Conservation (phyloP, 1,140 invertebrate genomes). For the Penaeus chinensis region DNA sequence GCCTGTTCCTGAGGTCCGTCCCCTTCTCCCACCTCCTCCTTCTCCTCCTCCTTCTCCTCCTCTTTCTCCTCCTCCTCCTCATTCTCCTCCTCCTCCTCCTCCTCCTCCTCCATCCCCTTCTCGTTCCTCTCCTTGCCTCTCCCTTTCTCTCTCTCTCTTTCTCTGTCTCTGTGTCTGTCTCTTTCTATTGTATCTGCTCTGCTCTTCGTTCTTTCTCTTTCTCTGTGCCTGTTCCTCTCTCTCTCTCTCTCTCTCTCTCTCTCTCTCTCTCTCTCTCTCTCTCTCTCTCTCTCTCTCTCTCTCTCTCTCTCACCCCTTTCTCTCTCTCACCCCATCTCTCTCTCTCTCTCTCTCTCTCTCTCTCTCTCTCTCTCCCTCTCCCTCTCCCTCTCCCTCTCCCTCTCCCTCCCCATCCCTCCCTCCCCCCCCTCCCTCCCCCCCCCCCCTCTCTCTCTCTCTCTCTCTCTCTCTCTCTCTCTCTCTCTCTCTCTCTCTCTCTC, state of each 20-base stretch:
- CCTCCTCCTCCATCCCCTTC: neutral
- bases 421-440: constrained; percentile 7
- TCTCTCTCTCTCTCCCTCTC: no score
- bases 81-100: neutral
- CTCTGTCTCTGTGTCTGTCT: constrained; percentile 4
- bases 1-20: neutral
- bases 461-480: constrained; percentile 43
- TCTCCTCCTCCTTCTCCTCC: constrained; percentile 3
- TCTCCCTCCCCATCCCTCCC: constrained; percentile 1
- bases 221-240: neutral
- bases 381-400: neutral
- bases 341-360: neutral
- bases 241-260: neutral
- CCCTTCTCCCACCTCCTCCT: neutral
- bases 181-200: neutral
- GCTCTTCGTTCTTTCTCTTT: neutral
- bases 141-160: neutral
- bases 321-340: neutral
- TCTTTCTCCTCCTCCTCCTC: constrained; percentile 20
- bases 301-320: neutral
- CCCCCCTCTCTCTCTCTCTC: constrained; percentile 38
- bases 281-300: neutral
- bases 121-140: neutral
- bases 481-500: constrained; percentile 40
- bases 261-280: neutral